These are phyloP conservation scores for Enteromius fasciolatus DNA, from an alignment of 2,797 vertebrate species.

Conservation along the genomic window DNA sequence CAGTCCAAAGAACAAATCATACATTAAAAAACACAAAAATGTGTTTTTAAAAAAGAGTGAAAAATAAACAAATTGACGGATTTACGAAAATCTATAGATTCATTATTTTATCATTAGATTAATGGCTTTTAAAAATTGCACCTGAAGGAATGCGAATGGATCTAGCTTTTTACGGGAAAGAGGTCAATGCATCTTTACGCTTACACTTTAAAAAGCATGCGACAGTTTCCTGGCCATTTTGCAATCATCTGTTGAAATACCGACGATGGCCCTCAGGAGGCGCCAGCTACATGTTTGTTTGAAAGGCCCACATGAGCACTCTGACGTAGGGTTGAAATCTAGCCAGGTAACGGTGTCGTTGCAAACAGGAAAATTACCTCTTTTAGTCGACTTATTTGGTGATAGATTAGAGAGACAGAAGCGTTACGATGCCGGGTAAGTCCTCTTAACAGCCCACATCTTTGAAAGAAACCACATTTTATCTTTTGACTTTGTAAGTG, in stretches of 20 bases:
- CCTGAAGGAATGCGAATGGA: neutral
- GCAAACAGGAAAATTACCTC: slow-evolving; percentile 46
- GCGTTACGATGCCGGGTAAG: slow-evolving; percentile 58
- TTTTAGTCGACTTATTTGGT: slow-evolving; percentile 31
- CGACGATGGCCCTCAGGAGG: slow-evolving; percentile 19
- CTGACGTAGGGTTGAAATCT: slow-evolving; percentile 59
- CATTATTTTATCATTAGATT: neutral
- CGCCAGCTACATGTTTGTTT: slow-evolving; percentile 30
- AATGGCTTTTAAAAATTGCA: neutral
- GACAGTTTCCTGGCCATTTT: neutral
- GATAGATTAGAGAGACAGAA: slow-evolving; percentile 24
- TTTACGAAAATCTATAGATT: neutral
- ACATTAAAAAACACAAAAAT: neutral
- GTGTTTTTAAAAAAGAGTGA: neutral
- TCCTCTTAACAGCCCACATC: neutral
- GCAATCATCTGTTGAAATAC: neutral
- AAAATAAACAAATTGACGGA: neutral
- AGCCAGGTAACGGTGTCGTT: slow-evolving; percentile 60
- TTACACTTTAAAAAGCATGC: neutral
- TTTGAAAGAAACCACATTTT: slow-evolving; percentile 10
- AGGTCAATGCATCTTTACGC: neutral
- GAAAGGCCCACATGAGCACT: slow-evolving; percentile 55
- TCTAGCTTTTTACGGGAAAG: neutral
- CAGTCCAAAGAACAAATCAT: neutral
- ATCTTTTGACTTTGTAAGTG: slow-evolving; percentile 22